phyloP scores from a whole-genome alignment of 2,888 invertebrate genomes.

The Drosophila mayaguana region DNA sequence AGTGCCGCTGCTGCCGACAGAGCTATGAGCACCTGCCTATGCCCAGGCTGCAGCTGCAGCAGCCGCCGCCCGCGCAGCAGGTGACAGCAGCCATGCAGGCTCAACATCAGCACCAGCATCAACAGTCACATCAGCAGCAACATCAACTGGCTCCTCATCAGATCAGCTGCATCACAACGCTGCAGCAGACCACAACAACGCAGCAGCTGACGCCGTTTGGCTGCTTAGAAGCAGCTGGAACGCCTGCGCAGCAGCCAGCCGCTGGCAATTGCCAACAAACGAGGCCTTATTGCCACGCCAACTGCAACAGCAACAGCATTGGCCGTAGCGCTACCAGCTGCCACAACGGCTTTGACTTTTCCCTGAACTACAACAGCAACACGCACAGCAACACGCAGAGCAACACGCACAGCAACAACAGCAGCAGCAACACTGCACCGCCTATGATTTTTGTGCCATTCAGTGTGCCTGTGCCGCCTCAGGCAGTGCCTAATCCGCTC shows the following conservation, averaged over 20 bases:
- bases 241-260: slow-evolving; percentile 16
- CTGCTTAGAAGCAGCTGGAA: slow-evolving; percentile 11
- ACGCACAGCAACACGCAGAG: not conserved
- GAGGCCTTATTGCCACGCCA: slow-evolving; percentile 24
- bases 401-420: not conserved
- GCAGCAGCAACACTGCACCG: slow-evolving; percentile 8
- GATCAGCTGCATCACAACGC: slow-evolving; percentile 62
- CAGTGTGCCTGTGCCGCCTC: slow-evolving; percentile 58
- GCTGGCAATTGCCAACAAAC: slow-evolving; percentile 9
- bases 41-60: slow-evolving; percentile 66
- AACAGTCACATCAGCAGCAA: not conserved
- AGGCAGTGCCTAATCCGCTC: slow-evolving; percentile 4
- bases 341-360: slow-evolving; percentile 17
- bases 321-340: not conserved
- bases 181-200: slow-evolving; percentile 64
- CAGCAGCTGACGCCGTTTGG: slow-evolving; percentile 47
- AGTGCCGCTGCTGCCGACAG: slow-evolving; percentile 51
- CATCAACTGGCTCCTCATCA: slow-evolving; percentile 39
- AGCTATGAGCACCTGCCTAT: slow-evolving; percentile 71
- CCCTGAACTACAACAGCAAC: not conserved
- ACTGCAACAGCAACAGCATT: slow-evolving; percentile 32
- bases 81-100: slow-evolving; percentile 33
- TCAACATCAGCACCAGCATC: slow-evolving; percentile 52
- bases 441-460: slow-evolving; percentile 81
- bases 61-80: slow-evolving; percentile 14